Evolutionary conservation across 35 echinoderm and acorn worm species (phyloP).

Genomic region (Lytechinus variegatus): DNA sequence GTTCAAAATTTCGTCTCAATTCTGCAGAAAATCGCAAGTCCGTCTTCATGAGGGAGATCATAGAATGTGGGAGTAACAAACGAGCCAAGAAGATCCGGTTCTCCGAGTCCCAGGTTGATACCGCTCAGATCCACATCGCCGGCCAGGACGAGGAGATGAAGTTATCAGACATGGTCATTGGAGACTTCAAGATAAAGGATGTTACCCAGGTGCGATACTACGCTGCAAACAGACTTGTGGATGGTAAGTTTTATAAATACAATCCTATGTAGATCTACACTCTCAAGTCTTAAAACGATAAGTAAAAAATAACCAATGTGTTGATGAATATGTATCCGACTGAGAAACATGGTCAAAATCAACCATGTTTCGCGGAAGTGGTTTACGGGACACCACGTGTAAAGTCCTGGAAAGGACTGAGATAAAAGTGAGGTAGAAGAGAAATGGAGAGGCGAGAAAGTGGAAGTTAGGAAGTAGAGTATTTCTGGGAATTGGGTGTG

Average conservation of each 20-base stretch:
- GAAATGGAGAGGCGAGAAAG: too few species aligned
- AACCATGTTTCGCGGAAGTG: too few species aligned
- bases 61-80: neutral
- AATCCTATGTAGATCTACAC: neutral
- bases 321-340: too few species aligned
- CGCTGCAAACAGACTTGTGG: neutral
- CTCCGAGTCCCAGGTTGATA: neutral
- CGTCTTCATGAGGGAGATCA: slow-evolving; percentile 31
- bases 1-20: neutral
- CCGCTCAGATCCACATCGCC: neutral
- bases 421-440: too few species aligned
- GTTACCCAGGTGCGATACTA: slow-evolving; percentile 34
- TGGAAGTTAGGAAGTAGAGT: too few species aligned
- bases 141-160: neutral
- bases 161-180: neutral
- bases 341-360: too few species aligned
- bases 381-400: too few species aligned
- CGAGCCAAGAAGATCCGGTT: slow-evolving; percentile 31
- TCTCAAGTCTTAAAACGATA: too few species aligned
- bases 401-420: too few species aligned
- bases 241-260: slow-evolving; percentile 14
- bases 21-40: slow-evolving; percentile 15
- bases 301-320: too few species aligned
- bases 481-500: too few species aligned
- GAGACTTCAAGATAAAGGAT: slow-evolving; percentile 24